Percentiles rank a stretch among this genome's conserved stretches.
These are phyloP conservation scores for Ictidomys tridecemlineatus DNA, from an alignment of 2,113 vertebrate species.

Conservation along the genomic window DNA sequence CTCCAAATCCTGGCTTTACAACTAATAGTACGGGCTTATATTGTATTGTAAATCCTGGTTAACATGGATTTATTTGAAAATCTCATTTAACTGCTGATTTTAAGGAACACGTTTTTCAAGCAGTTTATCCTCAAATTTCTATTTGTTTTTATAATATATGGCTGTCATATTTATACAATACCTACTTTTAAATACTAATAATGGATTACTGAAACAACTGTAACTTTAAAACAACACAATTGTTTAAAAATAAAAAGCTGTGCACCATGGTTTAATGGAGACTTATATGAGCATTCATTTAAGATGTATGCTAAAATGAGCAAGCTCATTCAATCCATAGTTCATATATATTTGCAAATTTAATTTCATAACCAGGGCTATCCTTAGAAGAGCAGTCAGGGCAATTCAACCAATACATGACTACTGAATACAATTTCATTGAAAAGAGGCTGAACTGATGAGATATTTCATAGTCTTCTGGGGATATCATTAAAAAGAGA, in stretches of 20 bases:
- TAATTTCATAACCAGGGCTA: not conserved
- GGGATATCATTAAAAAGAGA: not conserved
- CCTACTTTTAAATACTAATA: conserved; percentile 48
- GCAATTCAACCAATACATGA: not conserved
- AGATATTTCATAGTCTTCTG: conserved; percentile 15
- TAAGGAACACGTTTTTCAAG: conserved; percentile 69
- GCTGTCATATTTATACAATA: not conserved
- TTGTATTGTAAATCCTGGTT: conserved; percentile 79
- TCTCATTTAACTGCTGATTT: conserved; percentile 71
- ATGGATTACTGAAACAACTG: not conserved
- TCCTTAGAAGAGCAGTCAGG: not conserved
- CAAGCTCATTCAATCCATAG: not conserved
- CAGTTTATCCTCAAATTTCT: conserved; percentile 63
- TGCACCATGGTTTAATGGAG: not conserved
- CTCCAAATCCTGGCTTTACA: conserved; percentile 75
- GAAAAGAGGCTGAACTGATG: not conserved
- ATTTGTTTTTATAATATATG: conserved; percentile 47
- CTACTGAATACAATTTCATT: not conserved
- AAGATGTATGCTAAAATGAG: not conserved
- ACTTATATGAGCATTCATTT: conserved; percentile 2
- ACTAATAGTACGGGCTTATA: conserved; percentile 66
- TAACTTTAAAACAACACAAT: conserved; percentile 44
- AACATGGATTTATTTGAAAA: conserved; percentile 74
- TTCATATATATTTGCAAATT: conserved; percentile 28
- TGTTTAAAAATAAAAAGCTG: not conserved